These are phyloP conservation scores for Dynastes tityus DNA, from an alignment of 2,888 invertebrate genomes.

Conservation along the genomic window DNA sequence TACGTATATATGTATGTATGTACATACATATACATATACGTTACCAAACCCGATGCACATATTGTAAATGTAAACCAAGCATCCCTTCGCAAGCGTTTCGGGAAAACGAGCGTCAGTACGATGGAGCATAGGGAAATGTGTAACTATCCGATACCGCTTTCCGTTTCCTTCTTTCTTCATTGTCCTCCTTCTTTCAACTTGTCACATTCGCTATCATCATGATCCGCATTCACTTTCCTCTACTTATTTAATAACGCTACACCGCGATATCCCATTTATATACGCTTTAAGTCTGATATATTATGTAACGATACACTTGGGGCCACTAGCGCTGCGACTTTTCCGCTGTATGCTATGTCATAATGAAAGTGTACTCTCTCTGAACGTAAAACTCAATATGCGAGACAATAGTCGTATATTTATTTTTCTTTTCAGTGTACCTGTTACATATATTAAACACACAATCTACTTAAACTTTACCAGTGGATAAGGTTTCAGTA, in stretches of 20 bases:
- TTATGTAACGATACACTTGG: slow-evolving; percentile 34
- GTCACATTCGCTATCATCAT: slow-evolving; percentile 32
- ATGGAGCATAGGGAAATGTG: slow-evolving; percentile 11
- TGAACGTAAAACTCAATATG: slow-evolving; percentile 16
- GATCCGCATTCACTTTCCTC: slow-evolving; percentile 5
- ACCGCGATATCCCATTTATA: slow-evolving; percentile 28
- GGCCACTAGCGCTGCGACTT: slow-evolving; percentile 11
- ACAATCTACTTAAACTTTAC: not conserved
- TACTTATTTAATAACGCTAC: slow-evolving; percentile 38
- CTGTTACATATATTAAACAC: not conserved
- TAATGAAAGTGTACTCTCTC: not conserved
- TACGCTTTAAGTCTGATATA: slow-evolving; percentile 31
- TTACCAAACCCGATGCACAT: slow-evolving; percentile 25
- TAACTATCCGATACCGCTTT: slow-evolving; percentile 34
- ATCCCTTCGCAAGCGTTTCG: slow-evolving; percentile 7
- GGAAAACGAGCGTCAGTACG: not conserved
- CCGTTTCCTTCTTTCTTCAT: not conserved
- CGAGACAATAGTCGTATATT: not conserved
- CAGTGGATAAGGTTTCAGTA: not conserved
- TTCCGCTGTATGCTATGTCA: not conserved
- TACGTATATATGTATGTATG: no score
- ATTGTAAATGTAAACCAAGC: slow-evolving; percentile 42
- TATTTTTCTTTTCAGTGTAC: slow-evolving; percentile 17
- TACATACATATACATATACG: no score
- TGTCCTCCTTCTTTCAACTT: slow-evolving; percentile 29